Evolutionary conservation across 2,113 vertebrate species (phyloP), one percentile per base, ranked within the genome.

Genomic region (Rhea pennata): DNA sequence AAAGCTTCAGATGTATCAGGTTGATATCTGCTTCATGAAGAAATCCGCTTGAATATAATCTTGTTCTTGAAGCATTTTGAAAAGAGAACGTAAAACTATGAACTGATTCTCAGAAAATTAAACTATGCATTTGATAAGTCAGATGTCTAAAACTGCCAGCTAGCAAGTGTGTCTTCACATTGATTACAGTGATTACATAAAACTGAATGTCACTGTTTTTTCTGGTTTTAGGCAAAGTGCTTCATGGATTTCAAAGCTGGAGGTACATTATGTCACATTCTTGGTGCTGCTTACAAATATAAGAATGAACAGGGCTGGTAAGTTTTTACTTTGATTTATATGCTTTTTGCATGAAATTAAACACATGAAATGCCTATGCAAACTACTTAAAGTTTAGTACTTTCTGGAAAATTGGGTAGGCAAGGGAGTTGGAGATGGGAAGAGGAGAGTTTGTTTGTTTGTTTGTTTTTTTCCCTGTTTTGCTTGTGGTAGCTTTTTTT

Each of bases 251-350:
- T 99, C 97, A 99, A 99, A 98, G 98, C 99, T 54, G 99, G 98
- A 59, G 99, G 99, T 54, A 98, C 99, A 75, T 98, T 99, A 58
- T 99, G 99, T 98, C 99, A 99, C 97, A 99, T 99, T 97, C 97
- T 99, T 93, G 99, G 99, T 62, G 99, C 99, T 66, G 99, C 99
- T 93, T 99, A 99, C 98, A 99, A 99, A 96, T 99, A 99, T 85
- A 99, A 99, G 98, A 99, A 98, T 40, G 99, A 99, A 75, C 99
- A 99, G 96, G 99, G 99, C 84, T 99, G 99, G 99, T 99, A 97
- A 98, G 99, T 98, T 84, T 71, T 66, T 72, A 0, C n/a, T 80
- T 53, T 88, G 29, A 8, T 95, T 89, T 91, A 1, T 5, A 58
- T 93, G 87, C 95, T 81, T 94, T 94, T 53, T 90, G 95, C 87